phyloP scores from a whole-genome alignment of 2,888 invertebrate genomes.

The Tuberolachnus salignus region DNA sequence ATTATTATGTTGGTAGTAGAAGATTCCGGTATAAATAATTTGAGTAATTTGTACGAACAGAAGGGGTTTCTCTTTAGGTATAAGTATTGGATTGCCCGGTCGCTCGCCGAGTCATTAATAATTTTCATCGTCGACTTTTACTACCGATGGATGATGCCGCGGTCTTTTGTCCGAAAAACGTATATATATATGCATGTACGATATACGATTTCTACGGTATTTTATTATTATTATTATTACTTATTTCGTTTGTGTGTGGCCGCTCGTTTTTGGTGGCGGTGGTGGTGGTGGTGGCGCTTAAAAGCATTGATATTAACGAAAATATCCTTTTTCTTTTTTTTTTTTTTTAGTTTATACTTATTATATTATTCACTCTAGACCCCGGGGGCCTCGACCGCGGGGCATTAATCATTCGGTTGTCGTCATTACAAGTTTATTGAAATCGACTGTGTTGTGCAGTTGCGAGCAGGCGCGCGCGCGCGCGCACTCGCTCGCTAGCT shows the following conservation, averaged over 20 bases:
- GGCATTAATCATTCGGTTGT: conserved; percentile 56
- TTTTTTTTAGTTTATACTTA: conserved; percentile 5
- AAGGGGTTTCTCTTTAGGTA: neutral
- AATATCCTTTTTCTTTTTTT: conserved; percentile 34
- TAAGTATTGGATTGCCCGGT: neutral
- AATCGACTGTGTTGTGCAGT: conserved; percentile 43
- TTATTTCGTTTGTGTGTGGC: conserved; percentile 42
- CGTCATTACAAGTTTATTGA: conserved; percentile 57
- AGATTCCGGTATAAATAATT: conserved; percentile 7
- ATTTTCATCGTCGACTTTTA: conserved; percentile 25
- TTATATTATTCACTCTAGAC: conserved; percentile 32
- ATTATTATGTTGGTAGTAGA: neutral
- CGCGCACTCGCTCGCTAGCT: too few relatives aligned
- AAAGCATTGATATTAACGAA: conserved; percentile 53
- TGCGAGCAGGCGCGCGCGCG: conserved; percentile 20
- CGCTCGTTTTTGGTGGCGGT: conserved; percentile 41
- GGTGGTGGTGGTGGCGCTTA: conserved; percentile 49
- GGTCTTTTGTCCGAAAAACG: conserved; percentile 31
- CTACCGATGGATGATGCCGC: neutral
- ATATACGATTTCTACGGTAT: conserved; percentile 10
- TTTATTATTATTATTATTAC: conserved; percentile 24
- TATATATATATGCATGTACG: neutral
- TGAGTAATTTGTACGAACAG: conserved; percentile 16
- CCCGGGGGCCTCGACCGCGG: conserved; percentile 7
- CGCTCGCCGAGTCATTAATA: conserved; percentile 35